Evolutionary conservation across 2,113 vertebrate species (phyloP).

Genomic region (Lasiurus borealis): DNA sequence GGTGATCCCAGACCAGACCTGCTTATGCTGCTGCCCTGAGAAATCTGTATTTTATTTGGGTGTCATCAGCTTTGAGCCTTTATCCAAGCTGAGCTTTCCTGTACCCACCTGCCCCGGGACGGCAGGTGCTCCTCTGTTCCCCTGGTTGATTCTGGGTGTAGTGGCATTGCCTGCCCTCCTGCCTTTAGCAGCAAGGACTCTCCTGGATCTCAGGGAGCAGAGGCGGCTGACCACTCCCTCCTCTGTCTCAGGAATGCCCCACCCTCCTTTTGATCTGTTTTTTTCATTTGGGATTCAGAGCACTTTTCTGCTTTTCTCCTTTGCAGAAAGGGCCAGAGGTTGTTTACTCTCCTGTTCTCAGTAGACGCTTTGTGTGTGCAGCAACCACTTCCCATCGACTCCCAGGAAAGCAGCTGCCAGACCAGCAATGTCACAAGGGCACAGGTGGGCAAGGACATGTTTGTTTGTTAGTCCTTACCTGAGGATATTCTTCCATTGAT

Average conservation of each 20-base stretch:
- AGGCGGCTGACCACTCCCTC: not conserved
- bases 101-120: not conserved
- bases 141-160: not conserved
- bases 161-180: not conserved
- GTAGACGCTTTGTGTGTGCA: not conserved
- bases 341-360: not conserved
- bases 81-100: not conserved
- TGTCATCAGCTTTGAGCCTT: not conserved
- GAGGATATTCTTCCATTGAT: too few relatives aligned
- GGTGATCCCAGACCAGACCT: not conserved
- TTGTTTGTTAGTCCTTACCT: too few relatives aligned
- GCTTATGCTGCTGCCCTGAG: not conserved
- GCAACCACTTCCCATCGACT: not conserved
- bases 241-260: not conserved
- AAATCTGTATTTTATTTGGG: not conserved
- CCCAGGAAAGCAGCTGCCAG: not conserved
- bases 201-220: not conserved
- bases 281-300: slow-evolving; percentile 24
- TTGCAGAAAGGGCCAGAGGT: slow-evolving; percentile 1
- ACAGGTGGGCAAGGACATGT: not conserved
- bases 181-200: not conserved
- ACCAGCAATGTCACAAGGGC: not conserved
- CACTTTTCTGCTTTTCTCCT: slow-evolving; percentile 26
- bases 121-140: not conserved
- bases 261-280: not conserved